Evolutionary conservation across 2,113 vertebrate genomes (phyloP), one percentile per base, ranked within the genome.

Genomic region (Lanius ludovicianus): DNA sequence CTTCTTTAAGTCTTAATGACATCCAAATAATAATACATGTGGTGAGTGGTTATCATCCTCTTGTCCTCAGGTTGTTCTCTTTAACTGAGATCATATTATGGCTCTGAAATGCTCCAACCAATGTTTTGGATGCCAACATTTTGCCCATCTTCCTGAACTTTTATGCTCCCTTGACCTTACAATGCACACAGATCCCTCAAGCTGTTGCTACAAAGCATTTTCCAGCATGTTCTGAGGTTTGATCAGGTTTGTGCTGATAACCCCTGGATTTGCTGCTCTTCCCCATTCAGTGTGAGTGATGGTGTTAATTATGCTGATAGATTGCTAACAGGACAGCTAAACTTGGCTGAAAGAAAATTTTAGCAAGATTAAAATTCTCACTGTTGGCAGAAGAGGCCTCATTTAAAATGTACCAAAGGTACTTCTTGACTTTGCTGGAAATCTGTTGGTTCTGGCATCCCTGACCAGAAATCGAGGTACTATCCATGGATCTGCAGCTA

Each of bases 371-470:
- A 60, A 81, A 91, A 74, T 75, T 90, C 64, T 92, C 52, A 4
- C 39, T 90, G 44, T 95, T 96, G 95, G 87, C 95, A 95, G 37
- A 81, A 90, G 68, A 52, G 63, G 9, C 13, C 9, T 92, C 30
- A 2, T 90, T 47, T 93, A 4, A 92, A 92, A 95, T 46, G n/a
- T 81, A 83, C 60, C 75, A 86, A 59, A 92, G 95, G 90, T 95
- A n/a, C 52, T 80, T 74, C 63, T 93, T 94, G 82, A 82, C 55
- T 91, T 86, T 30, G 47, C 71, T 93, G 87, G 93, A 93, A 97
- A 94, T 96, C 85, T 96, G 88, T 83, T 95, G 92, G 71, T 95
- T 92, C 90, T 96, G 93, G 95, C 96, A 92, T 94, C 90, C 87
- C 84, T 92, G 92, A 67, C 95, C 92, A 97, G 92, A 88, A 94